Evolutionary conservation across 37 sponge, comb jelly and placozoan genomes (phyloP).

Genomic region (Tethya wilhelma): DNA sequence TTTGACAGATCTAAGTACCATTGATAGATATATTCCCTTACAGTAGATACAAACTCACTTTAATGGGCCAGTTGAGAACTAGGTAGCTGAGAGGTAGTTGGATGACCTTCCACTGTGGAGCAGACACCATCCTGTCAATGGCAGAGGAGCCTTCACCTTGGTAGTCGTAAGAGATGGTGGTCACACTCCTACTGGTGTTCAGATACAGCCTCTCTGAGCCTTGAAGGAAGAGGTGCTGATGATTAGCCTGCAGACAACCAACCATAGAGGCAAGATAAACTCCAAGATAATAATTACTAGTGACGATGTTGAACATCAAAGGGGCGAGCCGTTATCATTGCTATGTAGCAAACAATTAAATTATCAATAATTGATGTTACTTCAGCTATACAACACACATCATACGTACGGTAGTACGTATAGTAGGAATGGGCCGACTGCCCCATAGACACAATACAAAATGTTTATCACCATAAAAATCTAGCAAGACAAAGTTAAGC

Average conservation of each 20-base stretch:
- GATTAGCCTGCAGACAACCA: slow-evolving; percentile 58
- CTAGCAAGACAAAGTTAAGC: too few relatives aligned
- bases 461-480: too few relatives aligned
- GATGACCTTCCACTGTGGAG: slow-evolving; percentile 77
- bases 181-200: not conserved
- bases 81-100: slow-evolving; percentile 75
- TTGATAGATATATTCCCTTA: not conserved
- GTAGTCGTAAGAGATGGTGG: too few relatives aligned
- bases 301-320: too few relatives aligned
- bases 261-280: not conserved
- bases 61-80: slow-evolving; percentile 79
- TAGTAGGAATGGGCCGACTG: too few relatives aligned
- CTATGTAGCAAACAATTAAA: too few relatives aligned
- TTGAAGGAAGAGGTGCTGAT: slow-evolving; percentile 73
- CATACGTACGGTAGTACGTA: too few relatives aligned
- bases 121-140: slow-evolving; percentile 5
- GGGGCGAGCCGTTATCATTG: too few relatives aligned
- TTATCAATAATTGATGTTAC: too few relatives aligned
- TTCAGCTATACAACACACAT: too few relatives aligned
- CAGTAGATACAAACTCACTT: slow-evolving; percentile 12
- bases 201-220: slow-evolving; percentile 71
- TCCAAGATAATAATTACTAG: not conserved
- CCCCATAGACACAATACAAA: too few relatives aligned
- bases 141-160: not conserved
- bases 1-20: not conserved